Evolutionary conservation across 2,888 invertebrate species (phyloP), one percentile per base, ranked within the genome.

Genomic region (Ferdinandea cuprea): DNA sequence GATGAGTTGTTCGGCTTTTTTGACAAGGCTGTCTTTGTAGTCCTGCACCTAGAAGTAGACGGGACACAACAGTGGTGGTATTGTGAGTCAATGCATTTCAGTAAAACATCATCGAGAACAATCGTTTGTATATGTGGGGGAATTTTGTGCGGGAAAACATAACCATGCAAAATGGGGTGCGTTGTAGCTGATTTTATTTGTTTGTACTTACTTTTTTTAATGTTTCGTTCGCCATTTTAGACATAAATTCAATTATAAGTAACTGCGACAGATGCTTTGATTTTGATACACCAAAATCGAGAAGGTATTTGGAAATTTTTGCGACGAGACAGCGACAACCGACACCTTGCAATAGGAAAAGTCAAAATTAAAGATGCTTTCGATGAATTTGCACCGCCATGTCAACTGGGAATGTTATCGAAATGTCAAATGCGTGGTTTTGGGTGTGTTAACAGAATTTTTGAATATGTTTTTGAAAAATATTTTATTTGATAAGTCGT

Each of bases 1-100:
- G 77, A 98, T 95, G 80, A 98, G 92, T 86, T 95, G 94, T 89
- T 98, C 98, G 9, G 97, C 97, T 92, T 97, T 96, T 86, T 93
- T 93, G 91, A 97, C 97, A 84, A 97, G 92, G 80, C 95, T 94
- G 89, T 97, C 96, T 92, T 97, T 97, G 92, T 97, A 98, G 87
- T 96, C 96, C 91, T 96, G 95, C 87, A 97, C 96, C 97, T 96
- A 73, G 11, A 56, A 78, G 2, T 11, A 3, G 15, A 56, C n/a
- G 11, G 11, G n/a, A 7, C 4, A n/a, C 8, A 17, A 48, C n/a
- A 59, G 9, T 50, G 40, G 28, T 3, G n/a, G 6, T 11, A 1
- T n/a, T 6, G 44, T 74, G 48, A 69, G 17, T 63, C 42, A 63
- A 42, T 35, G 32, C 19, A 30, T 50, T 46, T 19, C 4, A 3